phyloP scores from a whole-genome alignment of 1,140 invertebrate genomes.

The Notospermus geniculatus region DNA sequence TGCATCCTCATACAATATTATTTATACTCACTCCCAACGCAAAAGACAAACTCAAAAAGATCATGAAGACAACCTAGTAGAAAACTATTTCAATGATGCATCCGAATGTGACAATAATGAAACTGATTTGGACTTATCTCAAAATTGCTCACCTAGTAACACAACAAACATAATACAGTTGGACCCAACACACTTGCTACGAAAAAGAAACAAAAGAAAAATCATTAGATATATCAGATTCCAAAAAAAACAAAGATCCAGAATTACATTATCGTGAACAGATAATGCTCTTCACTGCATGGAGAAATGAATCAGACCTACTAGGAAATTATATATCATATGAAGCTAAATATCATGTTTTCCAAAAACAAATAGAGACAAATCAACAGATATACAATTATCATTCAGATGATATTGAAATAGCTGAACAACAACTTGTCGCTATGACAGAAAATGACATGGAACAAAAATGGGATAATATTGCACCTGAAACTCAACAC shows the following conservation, averaged over 20 bases:
- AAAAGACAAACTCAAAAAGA: background rate
- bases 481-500: slow-evolving; percentile 16
- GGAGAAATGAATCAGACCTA: slow-evolving; percentile 15
- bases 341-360: background rate
- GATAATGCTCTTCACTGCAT: slow-evolving; percentile 15
- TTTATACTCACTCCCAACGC: too few species aligned
- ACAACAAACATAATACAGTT: too few species aligned
- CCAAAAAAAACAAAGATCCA: background rate
- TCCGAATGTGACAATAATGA: background rate
- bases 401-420: background rate
- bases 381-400: background rate
- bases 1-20: slow-evolving; percentile 1
- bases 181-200: too few species aligned
- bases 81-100: background rate
- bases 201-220: background rate
- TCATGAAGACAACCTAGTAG: slow-evolving; percentile 7
- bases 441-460: slow-evolving; percentile 12
- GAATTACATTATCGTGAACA: slow-evolving; percentile 20
- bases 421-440: background rate
- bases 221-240: slow-evolving; percentile 19
- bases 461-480: slow-evolving; percentile 8
- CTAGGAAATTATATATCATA: background rate
- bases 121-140: background rate
- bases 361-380: background rate
- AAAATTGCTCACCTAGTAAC: too few species aligned